These are phyloP conservation scores for Drosophila erecta DNA, from an alignment of 1,140 invertebrate genomes.

Conservation along the genomic window DNA sequence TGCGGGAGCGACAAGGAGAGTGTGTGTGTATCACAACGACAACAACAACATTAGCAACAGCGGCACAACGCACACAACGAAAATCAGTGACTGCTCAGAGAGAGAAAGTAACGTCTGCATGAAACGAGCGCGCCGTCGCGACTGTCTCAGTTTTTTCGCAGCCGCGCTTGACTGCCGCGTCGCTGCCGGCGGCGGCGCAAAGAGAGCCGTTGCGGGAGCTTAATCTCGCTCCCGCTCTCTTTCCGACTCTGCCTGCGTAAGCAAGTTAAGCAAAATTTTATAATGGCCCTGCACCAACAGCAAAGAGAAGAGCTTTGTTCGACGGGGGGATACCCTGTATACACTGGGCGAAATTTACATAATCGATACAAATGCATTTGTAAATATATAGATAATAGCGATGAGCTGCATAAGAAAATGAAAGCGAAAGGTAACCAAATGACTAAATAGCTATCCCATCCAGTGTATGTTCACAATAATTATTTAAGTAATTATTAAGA, in stretches of 20 bases:
- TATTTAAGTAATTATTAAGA: too few relatives aligned
- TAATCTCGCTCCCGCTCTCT: not conserved
- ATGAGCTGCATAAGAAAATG: too few relatives aligned
- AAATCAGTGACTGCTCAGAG: constrained; percentile 7
- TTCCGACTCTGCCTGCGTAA: constrained; percentile 21
- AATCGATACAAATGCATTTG: too few relatives aligned
- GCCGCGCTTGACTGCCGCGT: constrained; percentile 3
- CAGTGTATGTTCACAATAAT: too few relatives aligned
- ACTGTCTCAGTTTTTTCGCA: constrained; percentile 60
- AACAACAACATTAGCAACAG: constrained; percentile 35
- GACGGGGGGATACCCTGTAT: not conserved
- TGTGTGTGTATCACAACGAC: constrained; percentile 17
- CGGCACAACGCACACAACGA: constrained; percentile 39
- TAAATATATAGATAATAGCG: too few relatives aligned
- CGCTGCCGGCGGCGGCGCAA: constrained; percentile 8
- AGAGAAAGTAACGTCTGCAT: constrained; percentile 65
- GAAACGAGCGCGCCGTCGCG: constrained; percentile 77
- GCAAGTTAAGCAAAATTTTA: constrained; percentile 26
- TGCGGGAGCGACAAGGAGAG: constrained; percentile 26
- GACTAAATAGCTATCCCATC: too few relatives aligned
- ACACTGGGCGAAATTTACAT: not conserved
- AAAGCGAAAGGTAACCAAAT: too few relatives aligned
- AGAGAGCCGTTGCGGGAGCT: too few relatives aligned
- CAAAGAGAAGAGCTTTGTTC: not conserved
- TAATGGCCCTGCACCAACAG: constrained; percentile 4